Evolutionary conservation across 2,888 invertebrate species (phyloP).

Genomic region (Yponomeuta malinellus): DNA sequence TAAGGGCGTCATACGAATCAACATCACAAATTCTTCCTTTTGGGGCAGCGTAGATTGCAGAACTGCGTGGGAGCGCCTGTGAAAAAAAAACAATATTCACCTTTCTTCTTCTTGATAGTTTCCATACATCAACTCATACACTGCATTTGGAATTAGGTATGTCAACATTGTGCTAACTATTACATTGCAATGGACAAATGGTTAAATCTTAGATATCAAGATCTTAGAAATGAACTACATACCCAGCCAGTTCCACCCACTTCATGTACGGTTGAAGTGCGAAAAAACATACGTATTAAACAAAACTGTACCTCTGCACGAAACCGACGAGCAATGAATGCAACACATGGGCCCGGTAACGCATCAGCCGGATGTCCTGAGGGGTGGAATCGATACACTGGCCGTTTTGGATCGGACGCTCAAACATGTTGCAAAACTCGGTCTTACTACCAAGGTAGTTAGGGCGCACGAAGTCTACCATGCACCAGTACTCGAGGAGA

Average conservation of each 20-base stretch:
- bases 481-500: conserved; percentile 97
- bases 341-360: conserved; percentile 95
- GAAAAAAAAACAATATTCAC: conserved; percentile 22
- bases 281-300: too few species aligned
- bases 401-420: conserved; percentile 98
- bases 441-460: conserved; percentile 97
- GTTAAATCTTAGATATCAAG: too few species aligned
- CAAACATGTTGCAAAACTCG: conserved; percentile 99
- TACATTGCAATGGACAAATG: too few species aligned
- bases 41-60: conserved; percentile 93
- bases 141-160: too few species aligned
- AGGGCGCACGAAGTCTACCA: conserved; percentile 99
- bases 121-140: too few species aligned
- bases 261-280: too few species aligned
- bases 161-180: too few species aligned
- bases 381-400: conserved; percentile 98
- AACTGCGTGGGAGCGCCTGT: conserved; percentile 92
- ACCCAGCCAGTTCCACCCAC: too few species aligned
- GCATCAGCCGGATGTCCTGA: conserved; percentile 94
- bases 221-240: too few species aligned
- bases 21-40: conserved; percentile 95
- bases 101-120: too few species aligned
- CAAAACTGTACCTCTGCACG: conserved; percentile 83
- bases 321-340: conserved; percentile 96
- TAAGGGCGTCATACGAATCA: conserved; percentile 91